A percentile compares a stretch with the other conserved stretches of the same genome.
Evolutionary conservation across 2,797 vertebrate genomes (phyloP).

Genomic region (Coluber constrictor): DNA sequence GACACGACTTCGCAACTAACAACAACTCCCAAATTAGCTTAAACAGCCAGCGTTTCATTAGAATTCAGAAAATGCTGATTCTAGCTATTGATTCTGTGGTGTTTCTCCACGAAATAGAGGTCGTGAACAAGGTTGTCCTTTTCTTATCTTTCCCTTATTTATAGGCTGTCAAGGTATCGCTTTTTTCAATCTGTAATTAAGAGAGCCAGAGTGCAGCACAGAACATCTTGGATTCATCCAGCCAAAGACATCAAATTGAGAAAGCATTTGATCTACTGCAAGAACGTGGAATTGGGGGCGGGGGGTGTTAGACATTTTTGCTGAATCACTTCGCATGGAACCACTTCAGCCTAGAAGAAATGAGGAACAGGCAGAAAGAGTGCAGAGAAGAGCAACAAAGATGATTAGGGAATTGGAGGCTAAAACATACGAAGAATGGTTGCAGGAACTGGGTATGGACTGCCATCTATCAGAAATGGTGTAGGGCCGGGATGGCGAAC

Average conservation of each 20-base stretch:
- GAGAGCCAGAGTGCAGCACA: slow-evolving; percentile 68
- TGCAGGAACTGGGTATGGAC: no score
- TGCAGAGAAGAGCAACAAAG: no score
- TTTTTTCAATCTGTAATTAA: slow-evolving; percentile 75
- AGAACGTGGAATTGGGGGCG: background rate
- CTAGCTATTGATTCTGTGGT: slow-evolving; percentile 17
- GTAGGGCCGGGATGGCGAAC: no score
- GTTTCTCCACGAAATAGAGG: slow-evolving; percentile 33
- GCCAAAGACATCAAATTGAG: background rate
- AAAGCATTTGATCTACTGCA: background rate
- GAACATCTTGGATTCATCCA: slow-evolving; percentile 41
- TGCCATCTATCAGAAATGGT: no score
- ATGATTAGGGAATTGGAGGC: no score
- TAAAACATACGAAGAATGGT: no score
- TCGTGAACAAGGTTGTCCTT: slow-evolving; percentile 64
- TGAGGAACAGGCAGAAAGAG: background rate
- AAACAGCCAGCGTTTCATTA: slow-evolving; percentile 26
- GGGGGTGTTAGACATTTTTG: background rate
- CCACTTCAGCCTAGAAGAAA: background rate
- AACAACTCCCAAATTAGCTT: slow-evolving; percentile 1
- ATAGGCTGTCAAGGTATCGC: slow-evolving; percentile 56
- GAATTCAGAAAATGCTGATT: slow-evolving; percentile 37
- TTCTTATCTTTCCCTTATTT: slow-evolving; percentile 50
- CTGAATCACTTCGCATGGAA: background rate
- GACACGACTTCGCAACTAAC: no score